phyloP scores from a whole-genome alignment of 2,113 vertebrate species.

The Calidris pygmaea region DNA sequence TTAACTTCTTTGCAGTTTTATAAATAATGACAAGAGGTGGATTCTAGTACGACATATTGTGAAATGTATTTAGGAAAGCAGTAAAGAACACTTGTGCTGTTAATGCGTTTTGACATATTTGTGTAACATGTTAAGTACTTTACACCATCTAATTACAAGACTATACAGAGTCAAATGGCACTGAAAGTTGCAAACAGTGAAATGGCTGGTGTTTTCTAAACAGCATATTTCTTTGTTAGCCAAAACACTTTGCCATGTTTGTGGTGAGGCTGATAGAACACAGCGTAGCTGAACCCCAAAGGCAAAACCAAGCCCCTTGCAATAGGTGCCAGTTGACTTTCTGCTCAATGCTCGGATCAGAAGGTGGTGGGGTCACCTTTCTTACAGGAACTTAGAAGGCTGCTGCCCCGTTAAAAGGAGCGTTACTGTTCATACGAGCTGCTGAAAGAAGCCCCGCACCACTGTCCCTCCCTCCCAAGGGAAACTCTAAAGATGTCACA shows the following conservation, averaged over 20 bases:
- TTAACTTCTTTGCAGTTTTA: background rate
- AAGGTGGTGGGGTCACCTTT: background rate
- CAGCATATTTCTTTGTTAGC: background rate
- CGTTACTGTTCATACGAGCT: background rate
- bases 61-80: background rate
- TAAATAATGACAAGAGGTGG: background rate
- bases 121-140: conserved; percentile 26
- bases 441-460: background rate
- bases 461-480: background rate
- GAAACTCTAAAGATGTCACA: background rate
- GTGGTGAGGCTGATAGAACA: background rate
- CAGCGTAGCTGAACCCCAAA: background rate
- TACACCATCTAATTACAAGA: conserved; percentile 4
- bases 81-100: background rate
- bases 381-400: background rate
- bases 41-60: background rate
- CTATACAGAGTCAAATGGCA: background rate
- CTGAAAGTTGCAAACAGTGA: background rate
- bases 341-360: background rate
- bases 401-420: background rate
- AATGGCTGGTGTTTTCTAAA: background rate
- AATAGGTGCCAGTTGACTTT: background rate
- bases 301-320: background rate
- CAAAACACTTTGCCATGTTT: background rate
- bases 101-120: conserved; percentile 19